Evolutionary conservation across 2,797 vertebrate genomes (phyloP).

Genomic region (Darevskia mixta): DNA sequence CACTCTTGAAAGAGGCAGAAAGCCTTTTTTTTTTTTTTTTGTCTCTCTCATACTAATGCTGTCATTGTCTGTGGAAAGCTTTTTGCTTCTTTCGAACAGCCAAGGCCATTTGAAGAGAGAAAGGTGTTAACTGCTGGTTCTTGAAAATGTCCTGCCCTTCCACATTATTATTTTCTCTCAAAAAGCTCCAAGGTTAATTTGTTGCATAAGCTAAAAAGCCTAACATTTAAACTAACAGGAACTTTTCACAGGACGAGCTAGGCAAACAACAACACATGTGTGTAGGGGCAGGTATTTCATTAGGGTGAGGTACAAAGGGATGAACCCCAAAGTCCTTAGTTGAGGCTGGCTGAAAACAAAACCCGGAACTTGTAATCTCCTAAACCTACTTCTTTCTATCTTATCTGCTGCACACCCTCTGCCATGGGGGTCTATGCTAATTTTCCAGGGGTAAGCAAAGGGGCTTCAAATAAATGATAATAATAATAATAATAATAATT

Average conservation of each 20-base stretch:
- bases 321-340: neutral
- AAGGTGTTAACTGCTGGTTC: neutral
- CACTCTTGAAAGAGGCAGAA: neutral
- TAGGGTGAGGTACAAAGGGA: neutral
- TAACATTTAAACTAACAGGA: neutral
- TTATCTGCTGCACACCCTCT: too few species aligned
- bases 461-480: too few species aligned
- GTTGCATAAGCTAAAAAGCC: neutral
- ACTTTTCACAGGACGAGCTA: too few species aligned
- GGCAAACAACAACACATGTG: neutral
- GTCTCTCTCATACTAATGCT: neutral
- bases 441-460: too few species aligned
- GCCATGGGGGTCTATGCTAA: too few species aligned
- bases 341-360: neutral
- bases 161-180: neutral
- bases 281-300: neutral
- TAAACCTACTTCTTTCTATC: too few species aligned
- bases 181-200: neutral
- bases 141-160: neutral
- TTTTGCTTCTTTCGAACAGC: neutral
- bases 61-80: neutral
- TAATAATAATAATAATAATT: too few species aligned
- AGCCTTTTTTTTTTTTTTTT: neutral
- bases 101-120: neutral
- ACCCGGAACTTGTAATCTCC: too few species aligned